Base-by-base conservation (phyloP, 35 echinoderm and acorn worm genomes). In the Hemicentrotus pulcherrimus region DNA sequence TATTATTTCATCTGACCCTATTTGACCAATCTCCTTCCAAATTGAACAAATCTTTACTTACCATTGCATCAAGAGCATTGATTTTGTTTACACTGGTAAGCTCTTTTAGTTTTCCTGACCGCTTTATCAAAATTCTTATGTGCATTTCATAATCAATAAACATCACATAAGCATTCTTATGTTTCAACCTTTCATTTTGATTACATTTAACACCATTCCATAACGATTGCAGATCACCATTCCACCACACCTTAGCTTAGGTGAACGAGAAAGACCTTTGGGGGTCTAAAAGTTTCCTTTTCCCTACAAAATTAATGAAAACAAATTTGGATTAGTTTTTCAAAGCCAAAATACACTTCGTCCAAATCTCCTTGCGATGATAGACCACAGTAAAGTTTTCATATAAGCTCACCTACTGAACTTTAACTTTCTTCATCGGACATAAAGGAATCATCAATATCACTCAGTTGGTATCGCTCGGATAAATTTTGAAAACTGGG, bases 51-150 rank as follows among this genome's bases (percentile, higher is more conserved):
- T 93, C 50, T 28, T 59, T 93, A 52, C 30, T 93, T 13, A 93
- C 46, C 50, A 93, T 48, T 24, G 46, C 91, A 93, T 93, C 91
- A 93, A 93, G 46, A 31, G 46, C 50, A 48, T 93, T 93, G 18
- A 93, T 48, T 45, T 52, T 93, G 6, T 93, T 93, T 48, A 48
- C 31, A 48, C 30, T 93, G 91, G 24, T 3, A 93, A 11, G 46
- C 12, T 28, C 91, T 9, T 93, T 52, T 93, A 16, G 91, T 31
- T 93, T 93, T 8, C 10, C 46, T 45, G 6, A 93, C 91, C 2
- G 91, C 94, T 61, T 94, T 61, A 35, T 94, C 50, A 94, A 70
- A 52, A 50, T 6, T 47, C 31, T 47, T 94, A 10, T 94, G 33
- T 46, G 92, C 47, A 50, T 11, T 47, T 47, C 24, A 46, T 33